phyloP scores from a whole-genome alignment of 1,140 invertebrate species.

The Drosophila setifemur region DNA sequence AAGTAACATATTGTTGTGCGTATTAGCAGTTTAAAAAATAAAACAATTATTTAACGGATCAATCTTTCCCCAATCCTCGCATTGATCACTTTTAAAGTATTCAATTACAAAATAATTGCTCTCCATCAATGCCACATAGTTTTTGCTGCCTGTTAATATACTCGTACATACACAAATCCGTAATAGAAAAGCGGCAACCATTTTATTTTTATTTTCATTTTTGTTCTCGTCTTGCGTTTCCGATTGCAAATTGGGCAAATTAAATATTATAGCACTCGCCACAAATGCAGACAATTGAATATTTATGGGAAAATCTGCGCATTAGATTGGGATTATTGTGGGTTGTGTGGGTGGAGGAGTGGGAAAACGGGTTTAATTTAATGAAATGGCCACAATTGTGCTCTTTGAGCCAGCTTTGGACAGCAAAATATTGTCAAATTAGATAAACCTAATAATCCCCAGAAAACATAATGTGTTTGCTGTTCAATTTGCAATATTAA shows the following conservation, averaged over 20 bases:
- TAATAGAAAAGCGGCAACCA: too few relatives aligned
- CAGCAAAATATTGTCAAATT: slow-evolving; percentile 24
- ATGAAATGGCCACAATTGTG: slow-evolving; percentile 30
- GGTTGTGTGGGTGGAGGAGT: neutral
- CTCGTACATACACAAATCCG: too few relatives aligned
- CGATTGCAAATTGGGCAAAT: slow-evolving; percentile 22
- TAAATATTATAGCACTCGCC: slow-evolving; percentile 21
- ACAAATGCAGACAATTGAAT: slow-evolving; percentile 9
- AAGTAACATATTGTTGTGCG: too few relatives aligned
- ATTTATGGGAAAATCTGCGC: slow-evolving; percentile 26
- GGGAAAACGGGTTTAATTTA: slow-evolving; percentile 25
- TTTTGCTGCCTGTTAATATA: neutral
- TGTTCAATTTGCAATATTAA: neutral
- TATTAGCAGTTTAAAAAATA: too few relatives aligned
- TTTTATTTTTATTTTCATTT: slow-evolving; percentile 10
- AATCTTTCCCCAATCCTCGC: too few relatives aligned
- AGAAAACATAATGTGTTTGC: slow-evolving; percentile 1
- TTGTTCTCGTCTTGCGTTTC: neutral
- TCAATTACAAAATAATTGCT: neutral
- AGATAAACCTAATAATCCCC: slow-evolving; percentile 23
- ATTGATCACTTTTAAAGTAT: neutral
- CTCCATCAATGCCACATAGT: neutral
- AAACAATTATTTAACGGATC: too few relatives aligned
- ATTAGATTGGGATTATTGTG: slow-evolving; percentile 31
- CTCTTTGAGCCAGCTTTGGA: neutral